These are phyloP conservation scores for Falcaria lacertinaria DNA, from an alignment of 2,888 invertebrate genomes.

Conservation along the genomic window DNA sequence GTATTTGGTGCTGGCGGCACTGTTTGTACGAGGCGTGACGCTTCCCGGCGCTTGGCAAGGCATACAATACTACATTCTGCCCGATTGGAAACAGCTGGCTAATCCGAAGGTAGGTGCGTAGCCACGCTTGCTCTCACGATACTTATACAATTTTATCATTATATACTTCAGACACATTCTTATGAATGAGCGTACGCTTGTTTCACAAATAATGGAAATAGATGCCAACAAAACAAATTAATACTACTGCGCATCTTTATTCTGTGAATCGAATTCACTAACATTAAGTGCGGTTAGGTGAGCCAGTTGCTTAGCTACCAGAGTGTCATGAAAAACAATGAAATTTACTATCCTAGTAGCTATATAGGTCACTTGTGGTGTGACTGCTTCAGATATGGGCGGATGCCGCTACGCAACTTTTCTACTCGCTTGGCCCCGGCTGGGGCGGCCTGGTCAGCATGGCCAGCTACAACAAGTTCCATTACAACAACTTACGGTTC, in stretches of 20 bases:
- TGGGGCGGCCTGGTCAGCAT: conserved; percentile 92
- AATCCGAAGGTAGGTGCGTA: conserved; percentile 82
- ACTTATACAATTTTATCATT: too few relatives aligned
- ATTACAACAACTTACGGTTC: conserved; percentile 84
- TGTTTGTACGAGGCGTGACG: conserved; percentile 88
- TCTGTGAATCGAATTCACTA: too few relatives aligned
- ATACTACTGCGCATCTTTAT: too few relatives aligned
- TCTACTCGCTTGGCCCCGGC: conserved; percentile 93
- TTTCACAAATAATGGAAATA: too few relatives aligned
- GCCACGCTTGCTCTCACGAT: too few relatives aligned
- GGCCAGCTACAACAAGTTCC: conserved; percentile 90
- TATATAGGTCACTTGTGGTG: background rate
- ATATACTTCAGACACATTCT: too few relatives aligned
- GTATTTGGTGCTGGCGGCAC: conserved; percentile 84
- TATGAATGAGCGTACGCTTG: too few relatives aligned
- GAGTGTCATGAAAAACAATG: too few relatives aligned
- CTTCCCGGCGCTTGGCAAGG: conserved; percentile 89
- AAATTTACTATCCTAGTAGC: conserved; percentile 5
- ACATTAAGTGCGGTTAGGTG: too few relatives aligned
- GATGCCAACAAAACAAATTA: too few relatives aligned
- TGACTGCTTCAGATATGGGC: conserved; percentile 86
- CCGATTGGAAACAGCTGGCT: conserved; percentile 86
- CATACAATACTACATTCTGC: conserved; percentile 87
- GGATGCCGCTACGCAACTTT: conserved; percentile 95
- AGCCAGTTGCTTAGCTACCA: too few relatives aligned